Evolutionary conservation across 1,140 invertebrate species (phyloP).

Genomic region (Helicorthomorpha holstii): DNA sequence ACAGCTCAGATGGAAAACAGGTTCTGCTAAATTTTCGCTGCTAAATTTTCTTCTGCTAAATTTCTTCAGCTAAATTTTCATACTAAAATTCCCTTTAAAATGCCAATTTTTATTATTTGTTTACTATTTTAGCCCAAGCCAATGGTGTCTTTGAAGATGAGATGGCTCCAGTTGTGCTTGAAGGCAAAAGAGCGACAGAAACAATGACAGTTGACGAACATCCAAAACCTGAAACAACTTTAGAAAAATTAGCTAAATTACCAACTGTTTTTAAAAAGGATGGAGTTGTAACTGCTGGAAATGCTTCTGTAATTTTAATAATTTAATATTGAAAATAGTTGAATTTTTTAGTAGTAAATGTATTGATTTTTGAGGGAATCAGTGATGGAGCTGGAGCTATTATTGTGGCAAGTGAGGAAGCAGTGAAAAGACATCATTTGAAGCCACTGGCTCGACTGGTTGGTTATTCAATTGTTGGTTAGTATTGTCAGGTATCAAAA

Average conservation of each 20-base stretch:
- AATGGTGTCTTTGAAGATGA: constrained; percentile 78
- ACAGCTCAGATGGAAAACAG: constrained; percentile 60
- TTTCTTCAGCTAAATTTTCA: constrained; percentile 68
- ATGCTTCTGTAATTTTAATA: constrained; percentile 53
- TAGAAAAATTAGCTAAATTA: constrained; percentile 62
- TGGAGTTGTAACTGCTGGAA: constrained; percentile 86
- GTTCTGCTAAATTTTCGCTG: constrained; percentile 72
- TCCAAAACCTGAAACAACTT: constrained; percentile 71
- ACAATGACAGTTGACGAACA: constrained; percentile 80
- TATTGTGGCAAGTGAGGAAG: constrained; percentile 76
- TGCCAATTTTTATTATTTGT: background rate
- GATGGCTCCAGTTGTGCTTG: constrained; percentile 68
- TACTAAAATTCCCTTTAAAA: constrained; percentile 33
- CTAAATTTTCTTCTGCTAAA: constrained; percentile 71
- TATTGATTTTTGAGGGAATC: constrained; percentile 48
- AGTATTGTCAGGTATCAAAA: too few species aligned
- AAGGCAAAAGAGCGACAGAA: constrained; percentile 61
- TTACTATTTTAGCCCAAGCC: constrained; percentile 50
- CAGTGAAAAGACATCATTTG: constrained; percentile 58
- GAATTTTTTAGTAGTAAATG: background rate
- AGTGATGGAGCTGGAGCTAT: constrained; percentile 89
- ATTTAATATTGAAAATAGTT: background rate
- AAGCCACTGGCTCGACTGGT: constrained; percentile 37
- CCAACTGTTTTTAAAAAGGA: constrained; percentile 88
- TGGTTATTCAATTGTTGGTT: constrained; percentile 22